These are phyloP conservation scores for Gavia stellata DNA, from an alignment of 2,113 vertebrate genomes.

Conservation along the genomic window DNA sequence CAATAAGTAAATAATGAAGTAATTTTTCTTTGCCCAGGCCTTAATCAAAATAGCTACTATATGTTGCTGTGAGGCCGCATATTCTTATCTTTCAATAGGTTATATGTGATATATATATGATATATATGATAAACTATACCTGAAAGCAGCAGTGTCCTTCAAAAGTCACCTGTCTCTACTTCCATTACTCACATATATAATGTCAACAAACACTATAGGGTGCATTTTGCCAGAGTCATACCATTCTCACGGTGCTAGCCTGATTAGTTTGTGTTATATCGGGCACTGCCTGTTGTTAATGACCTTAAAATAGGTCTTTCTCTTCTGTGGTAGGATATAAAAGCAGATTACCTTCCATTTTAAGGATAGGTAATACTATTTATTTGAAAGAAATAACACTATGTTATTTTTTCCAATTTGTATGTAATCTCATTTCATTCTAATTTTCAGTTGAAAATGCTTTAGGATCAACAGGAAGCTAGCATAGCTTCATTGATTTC, in stretches of 20 bases:
- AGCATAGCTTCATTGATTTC: neutral
- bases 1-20: constrained; percentile 70
- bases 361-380: neutral
- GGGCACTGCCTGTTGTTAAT: neutral
- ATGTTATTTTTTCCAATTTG: neutral
- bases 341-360: neutral
- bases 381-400: neutral
- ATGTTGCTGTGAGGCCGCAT: neutral
- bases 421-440: neutral
- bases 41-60: constrained; percentile 58
- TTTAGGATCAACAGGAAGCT: neutral
- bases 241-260: neutral
- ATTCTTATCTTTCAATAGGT: neutral
- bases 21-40: constrained; percentile 63
- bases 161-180: constrained; percentile 21
- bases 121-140: neutral
- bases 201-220: constrained; percentile 34
- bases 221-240: constrained; percentile 36
- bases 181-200: neutral
- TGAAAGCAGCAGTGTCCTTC: neutral
- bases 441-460: neutral
- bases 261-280: constrained; percentile 24
- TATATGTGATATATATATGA: neutral
- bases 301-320: neutral
- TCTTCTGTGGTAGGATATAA: neutral